Percentiles rank a stretch among this genome's conserved stretches.
These are phyloP conservation scores for Drosophila hamatofila DNA, from an alignment of 2,888 invertebrate genomes.

Conservation along the genomic window DNA sequence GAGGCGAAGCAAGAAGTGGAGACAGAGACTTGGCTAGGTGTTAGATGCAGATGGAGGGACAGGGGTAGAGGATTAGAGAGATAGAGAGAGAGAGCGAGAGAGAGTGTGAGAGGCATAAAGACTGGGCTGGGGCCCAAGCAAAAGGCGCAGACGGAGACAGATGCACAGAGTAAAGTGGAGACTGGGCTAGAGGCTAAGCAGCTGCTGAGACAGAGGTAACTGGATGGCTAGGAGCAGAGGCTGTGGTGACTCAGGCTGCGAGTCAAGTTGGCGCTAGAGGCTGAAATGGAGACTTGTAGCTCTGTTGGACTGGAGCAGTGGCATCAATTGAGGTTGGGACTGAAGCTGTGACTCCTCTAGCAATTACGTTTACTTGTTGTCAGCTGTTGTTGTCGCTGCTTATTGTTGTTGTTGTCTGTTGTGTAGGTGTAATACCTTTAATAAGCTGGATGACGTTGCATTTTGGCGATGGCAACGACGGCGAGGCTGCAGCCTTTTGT, in stretches of 20 bases:
- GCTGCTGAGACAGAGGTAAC: background rate
- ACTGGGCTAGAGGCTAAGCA: background rate
- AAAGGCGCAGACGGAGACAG: background rate
- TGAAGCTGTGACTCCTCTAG: constrained; percentile 44
- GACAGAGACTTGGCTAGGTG: background rate
- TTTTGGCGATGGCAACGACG: constrained; percentile 55
- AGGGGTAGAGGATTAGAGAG: too few relatives aligned
- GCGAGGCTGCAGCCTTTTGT: constrained; percentile 34
- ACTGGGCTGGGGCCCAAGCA: background rate
- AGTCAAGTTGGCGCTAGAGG: background rate
- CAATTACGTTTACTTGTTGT: constrained; percentile 77
- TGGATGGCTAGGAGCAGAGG: background rate
- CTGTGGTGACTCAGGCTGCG: background rate
- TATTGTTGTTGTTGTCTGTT: constrained; percentile 32
- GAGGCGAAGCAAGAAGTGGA: background rate
- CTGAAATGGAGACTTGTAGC: background rate
- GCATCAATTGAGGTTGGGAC: constrained; percentile 14
- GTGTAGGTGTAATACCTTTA: constrained; percentile 78
- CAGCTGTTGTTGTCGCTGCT: constrained; percentile 40
- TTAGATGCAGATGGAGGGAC: background rate
- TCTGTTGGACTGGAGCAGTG: constrained; percentile 6
- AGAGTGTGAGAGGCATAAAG: background rate
- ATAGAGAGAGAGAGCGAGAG: background rate
- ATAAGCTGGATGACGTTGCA: constrained; percentile 79
- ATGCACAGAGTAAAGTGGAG: background rate